Conservation (phyloP, 2,888 invertebrate species). For the Axea sp. region DNA sequence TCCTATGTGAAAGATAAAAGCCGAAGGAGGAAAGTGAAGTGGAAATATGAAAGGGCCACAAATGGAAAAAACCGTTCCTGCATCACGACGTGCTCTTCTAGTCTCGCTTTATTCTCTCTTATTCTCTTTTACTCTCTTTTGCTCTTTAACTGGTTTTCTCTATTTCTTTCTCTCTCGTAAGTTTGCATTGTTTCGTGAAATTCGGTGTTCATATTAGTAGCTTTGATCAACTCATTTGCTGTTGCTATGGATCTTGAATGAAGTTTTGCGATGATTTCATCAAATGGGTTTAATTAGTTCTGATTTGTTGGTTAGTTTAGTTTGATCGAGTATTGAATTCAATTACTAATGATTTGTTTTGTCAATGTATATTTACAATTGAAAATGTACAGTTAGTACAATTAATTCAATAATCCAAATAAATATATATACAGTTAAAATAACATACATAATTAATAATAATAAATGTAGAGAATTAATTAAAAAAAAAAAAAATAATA, state of each 20-base stretch:
- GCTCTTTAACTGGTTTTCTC: constrained; percentile 1
- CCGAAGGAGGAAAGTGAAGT: constrained; percentile 34
- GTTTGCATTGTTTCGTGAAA: constrained; percentile 39
- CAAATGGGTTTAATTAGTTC: constrained; percentile 36
- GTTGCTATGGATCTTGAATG: constrained; percentile 1
- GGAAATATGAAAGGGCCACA: constrained; percentile 54
- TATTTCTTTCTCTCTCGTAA: constrained; percentile 3
- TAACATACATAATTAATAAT: too few species aligned
- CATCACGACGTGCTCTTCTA: too few species aligned
- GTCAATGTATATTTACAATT: not conserved
- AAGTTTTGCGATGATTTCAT: constrained; percentile 26
- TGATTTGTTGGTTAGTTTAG: constrained; percentile 12
- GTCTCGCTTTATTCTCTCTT: too few species aligned
- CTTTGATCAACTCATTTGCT: constrained; percentile 40
- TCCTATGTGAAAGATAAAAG: constrained; percentile 55
- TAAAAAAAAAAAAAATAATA: too few species aligned
- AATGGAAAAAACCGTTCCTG: constrained; percentile 49
- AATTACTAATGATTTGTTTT: constrained; percentile 12
- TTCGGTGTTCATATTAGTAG: constrained; percentile 13
- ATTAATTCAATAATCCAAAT: too few species aligned
- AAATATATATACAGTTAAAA: too few species aligned
- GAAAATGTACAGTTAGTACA: not conserved
- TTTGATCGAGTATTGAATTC: constrained; percentile 3
- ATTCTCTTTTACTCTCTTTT: too few species aligned
- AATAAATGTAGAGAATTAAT: too few species aligned